Evolutionary conservation across 2,113 vertebrate genomes (phyloP), one percentile per base, ranked within the genome.

Genomic region (Datnioides undecimradiatus): DNA sequence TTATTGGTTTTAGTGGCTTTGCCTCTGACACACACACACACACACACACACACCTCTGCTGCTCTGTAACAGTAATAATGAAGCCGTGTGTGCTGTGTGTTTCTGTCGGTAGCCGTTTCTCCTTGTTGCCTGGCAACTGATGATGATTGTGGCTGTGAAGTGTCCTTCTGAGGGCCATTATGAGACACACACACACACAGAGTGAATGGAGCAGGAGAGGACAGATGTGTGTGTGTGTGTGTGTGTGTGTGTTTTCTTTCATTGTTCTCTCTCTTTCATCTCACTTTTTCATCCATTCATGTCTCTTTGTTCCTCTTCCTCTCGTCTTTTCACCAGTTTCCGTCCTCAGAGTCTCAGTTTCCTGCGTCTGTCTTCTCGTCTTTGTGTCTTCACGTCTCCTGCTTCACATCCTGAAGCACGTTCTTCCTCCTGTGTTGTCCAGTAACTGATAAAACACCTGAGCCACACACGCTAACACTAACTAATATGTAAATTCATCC

Each of bases 121-220:
- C 34, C 76, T 70, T 83, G 91, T 92, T 92, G 90, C 91, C 80
- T 79, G 78, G 91, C 88, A 92, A 92, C 91, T 74, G 85, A 88
- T 89, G 90, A 90, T 91, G 87, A 91, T 90, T 88, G 77, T 75
- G 75, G 66, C 86, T 69, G 80, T 91, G 80, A 84, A 91, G 88
- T 90, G 90, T 92, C 91, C 88, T 91, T 90, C 71, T 77, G 64
- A 89, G 59, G 83, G 59, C 85, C 82, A 84, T 91, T 91, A 89
- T 80, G 65, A 85, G 4, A 87, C 76, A 79, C 64, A 67, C 76
- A 73, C 80, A 68, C 82, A 45, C 77, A 71, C 85, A 52, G 65
- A 19, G 41, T 58, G 69, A 80, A 72, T 77, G 57, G 51, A 67
- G 23, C 27, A 80, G 64, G 51, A 1, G 64, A 78, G 72, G 67